Conservation (phyloP, 2,113 vertebrate genomes). For the Anthoscopus minutus region DNA sequence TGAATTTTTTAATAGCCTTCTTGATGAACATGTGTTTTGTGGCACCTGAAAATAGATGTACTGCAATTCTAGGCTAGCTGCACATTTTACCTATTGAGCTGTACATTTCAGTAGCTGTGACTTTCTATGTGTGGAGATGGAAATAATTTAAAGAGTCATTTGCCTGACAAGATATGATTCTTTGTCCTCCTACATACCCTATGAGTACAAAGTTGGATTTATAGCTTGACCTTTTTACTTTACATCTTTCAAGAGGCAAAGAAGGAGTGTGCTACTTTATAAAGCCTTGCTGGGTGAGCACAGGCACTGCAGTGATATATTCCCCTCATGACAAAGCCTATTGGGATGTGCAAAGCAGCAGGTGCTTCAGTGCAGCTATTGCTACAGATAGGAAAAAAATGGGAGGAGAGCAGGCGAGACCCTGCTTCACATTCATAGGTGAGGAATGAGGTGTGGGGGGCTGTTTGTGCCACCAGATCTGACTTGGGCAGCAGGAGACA, state of each 20-base stretch:
- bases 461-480: not conserved
- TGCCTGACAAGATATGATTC: not conserved
- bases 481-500: not conserved
- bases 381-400: not conserved
- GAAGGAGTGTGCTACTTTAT: not conserved
- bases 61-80: not conserved
- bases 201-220: not conserved
- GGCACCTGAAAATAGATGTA: constrained; percentile 4
- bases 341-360: not conserved
- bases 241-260: not conserved
- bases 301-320: not conserved
- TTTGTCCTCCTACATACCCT: not conserved
- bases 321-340: not conserved
- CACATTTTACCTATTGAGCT: not conserved
- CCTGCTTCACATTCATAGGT: not conserved
- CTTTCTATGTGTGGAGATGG: not conserved
- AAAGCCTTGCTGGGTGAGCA: not conserved
- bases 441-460: not conserved
- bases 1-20: constrained; percentile 11
- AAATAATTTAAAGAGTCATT: not conserved
- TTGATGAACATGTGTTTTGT: not conserved
- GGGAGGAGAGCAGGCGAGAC: not conserved
- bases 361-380: not conserved
- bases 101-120: not conserved
- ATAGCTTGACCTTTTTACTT: not conserved